A percentile compares a stretch with the other conserved stretches of the same genome.
phyloP scores from a whole-genome alignment of 35 echinoderm and acorn worm genomes.

The Apostichopus japonicus region DNA sequence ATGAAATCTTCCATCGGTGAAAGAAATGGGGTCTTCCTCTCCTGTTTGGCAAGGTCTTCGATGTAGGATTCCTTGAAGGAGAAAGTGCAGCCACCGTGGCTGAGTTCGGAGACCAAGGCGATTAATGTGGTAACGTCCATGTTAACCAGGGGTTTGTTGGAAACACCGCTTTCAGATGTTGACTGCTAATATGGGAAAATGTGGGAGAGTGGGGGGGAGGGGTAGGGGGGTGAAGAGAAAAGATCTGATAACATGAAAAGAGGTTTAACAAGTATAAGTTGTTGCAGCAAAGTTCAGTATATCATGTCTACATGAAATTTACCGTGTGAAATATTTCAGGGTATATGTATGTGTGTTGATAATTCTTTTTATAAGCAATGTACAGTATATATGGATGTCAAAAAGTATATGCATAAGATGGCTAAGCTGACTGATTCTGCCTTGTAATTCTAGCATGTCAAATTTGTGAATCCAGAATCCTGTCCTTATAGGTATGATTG shows the following conservation, averaged over 20 bases:
- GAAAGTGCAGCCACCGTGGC: slow-evolving; percentile 77
- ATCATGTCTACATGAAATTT: no score
- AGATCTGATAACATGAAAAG: not conserved
- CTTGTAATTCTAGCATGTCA: no score
- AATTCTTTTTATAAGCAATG: no score
- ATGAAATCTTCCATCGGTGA: slow-evolving; percentile 66
- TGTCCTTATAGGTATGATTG: no score
- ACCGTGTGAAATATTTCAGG: no score
- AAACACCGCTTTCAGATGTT: not conserved
- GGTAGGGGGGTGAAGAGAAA: not conserved
- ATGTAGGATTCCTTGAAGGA: slow-evolving; percentile 76
- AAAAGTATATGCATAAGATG: not conserved
- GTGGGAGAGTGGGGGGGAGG: no score
- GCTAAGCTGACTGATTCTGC: no score
- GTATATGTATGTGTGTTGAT: no score
- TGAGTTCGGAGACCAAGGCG: slow-evolving; percentile 86
- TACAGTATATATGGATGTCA: no score
- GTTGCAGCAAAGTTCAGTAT: not conserved
- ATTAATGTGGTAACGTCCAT: slow-evolving; percentile 90
- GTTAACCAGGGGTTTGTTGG: slow-evolving; percentile 53
- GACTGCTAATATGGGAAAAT: not conserved
- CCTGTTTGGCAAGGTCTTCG: slow-evolving; percentile 77
- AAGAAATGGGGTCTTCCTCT: slow-evolving; percentile 71
- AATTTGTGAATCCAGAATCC: no score
- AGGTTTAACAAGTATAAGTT: not conserved